These are phyloP conservation scores for Actias luna DNA, from an alignment of 2,888 invertebrate species.

Conservation along the genomic window DNA sequence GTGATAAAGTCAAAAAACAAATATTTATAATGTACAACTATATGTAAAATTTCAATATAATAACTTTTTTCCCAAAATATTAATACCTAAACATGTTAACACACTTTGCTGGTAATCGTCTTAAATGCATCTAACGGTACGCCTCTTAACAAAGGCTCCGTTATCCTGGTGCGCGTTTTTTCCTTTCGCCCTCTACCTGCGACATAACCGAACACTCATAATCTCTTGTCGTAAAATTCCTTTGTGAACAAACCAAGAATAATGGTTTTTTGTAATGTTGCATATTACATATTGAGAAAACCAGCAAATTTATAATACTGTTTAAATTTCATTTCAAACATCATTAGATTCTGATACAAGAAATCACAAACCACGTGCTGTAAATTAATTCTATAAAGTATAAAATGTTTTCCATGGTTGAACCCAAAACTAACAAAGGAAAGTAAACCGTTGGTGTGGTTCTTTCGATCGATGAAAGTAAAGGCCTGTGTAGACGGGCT, in stretches of 20 bases:
- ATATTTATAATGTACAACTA: no score
- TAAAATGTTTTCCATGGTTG: slow-evolving; percentile 23
- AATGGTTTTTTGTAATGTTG: slow-evolving; percentile 54
- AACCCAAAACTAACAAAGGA: slow-evolving; percentile 76
- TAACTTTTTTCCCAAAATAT: slow-evolving; percentile 18
- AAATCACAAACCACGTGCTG: slow-evolving; percentile 10
- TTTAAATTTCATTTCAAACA: neutral
- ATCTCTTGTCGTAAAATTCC: slow-evolving; percentile 54
- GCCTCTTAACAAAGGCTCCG: slow-evolving; percentile 52
- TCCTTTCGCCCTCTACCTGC: slow-evolving; percentile 64
- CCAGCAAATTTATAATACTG: neutral
- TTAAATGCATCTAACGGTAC: slow-evolving; percentile 68
- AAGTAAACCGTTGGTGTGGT: slow-evolving; percentile 75
- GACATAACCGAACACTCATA: slow-evolving; percentile 65
- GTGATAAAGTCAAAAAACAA: neutral
- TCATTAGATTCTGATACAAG: slow-evolving; percentile 16
- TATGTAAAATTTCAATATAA: slow-evolving; percentile 18
- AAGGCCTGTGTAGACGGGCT: slow-evolving; percentile 74
- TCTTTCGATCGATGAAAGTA: slow-evolving; percentile 80
- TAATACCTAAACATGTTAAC: slow-evolving; percentile 6
- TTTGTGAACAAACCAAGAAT: slow-evolving; percentile 50
- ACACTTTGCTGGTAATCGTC: slow-evolving; percentile 56
- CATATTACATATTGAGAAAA: slow-evolving; percentile 25
- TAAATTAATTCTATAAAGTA: slow-evolving; percentile 10
- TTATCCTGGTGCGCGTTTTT: slow-evolving; percentile 47